phyloP scores from a whole-genome alignment of 2,113 vertebrate species.

The human (Homo sapiens) region DNA sequence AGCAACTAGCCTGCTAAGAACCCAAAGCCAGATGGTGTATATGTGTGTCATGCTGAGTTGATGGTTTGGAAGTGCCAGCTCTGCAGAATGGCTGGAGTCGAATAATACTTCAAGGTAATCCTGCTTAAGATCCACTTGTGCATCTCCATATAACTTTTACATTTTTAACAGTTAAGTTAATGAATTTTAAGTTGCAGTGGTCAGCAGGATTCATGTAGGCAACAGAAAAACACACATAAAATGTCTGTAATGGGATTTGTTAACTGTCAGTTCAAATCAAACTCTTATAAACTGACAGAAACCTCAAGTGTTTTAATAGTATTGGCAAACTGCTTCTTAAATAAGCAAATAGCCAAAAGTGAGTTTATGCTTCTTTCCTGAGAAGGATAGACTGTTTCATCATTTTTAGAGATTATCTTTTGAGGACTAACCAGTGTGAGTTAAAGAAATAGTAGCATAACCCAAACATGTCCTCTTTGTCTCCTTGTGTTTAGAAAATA shows the following conservation, averaged over 20 bases:
- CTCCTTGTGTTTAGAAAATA: neutral
- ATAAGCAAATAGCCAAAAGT: neutral
- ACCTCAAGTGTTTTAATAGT: neutral
- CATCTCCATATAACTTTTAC: neutral
- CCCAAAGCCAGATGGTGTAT: slow-evolving; percentile 78
- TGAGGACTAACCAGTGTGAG: neutral
- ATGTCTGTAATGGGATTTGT: slow-evolving; percentile 2
- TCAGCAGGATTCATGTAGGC: neutral
- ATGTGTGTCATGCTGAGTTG: slow-evolving; percentile 77
- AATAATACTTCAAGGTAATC: slow-evolving; percentile 62
- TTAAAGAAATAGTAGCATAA: neutral
- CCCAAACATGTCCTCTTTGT: neutral
- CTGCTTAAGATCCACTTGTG: neutral
- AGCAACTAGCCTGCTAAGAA: slow-evolving; percentile 76
- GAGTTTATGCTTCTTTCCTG: neutral
- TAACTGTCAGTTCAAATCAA: neutral
- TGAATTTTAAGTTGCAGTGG: neutral
- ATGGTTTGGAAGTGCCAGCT: slow-evolving; percentile 76
- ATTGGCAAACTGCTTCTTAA: slow-evolving; percentile 10
- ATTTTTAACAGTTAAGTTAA: slow-evolving; percentile 6
- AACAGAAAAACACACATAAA: neutral
- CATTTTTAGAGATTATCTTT: slow-evolving; percentile 40
- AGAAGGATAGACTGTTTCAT: neutral
- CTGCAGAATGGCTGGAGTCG: slow-evolving; percentile 59
- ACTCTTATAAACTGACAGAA: slow-evolving; percentile 21